Conservation (phyloP, 2,888 invertebrate genomes). For the Pterobdella sp. region DNA sequence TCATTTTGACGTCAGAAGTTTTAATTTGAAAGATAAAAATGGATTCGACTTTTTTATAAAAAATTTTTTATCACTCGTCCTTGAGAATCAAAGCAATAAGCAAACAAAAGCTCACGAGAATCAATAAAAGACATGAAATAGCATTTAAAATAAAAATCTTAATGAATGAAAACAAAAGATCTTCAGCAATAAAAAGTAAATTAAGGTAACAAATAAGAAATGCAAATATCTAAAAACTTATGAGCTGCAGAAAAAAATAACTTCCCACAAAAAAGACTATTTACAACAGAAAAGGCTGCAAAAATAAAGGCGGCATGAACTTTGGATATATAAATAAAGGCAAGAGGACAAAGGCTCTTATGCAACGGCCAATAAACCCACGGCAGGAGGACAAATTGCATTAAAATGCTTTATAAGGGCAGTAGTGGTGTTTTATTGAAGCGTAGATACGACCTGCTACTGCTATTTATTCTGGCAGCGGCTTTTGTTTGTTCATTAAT, state of each 20-base stretch:
- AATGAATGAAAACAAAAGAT: too few species aligned
- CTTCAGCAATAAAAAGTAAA: too few species aligned
- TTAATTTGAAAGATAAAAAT: too few species aligned
- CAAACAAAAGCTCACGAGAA: too few species aligned
- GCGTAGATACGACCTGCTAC: neutral
- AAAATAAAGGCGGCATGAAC: neutral
- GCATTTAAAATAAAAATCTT: too few species aligned
- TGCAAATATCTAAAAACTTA: neutral
- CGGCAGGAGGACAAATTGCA: neutral
- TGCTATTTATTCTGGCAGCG: neutral
- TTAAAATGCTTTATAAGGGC: neutral
- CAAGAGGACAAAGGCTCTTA: constrained; percentile 7
- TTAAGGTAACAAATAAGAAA: neutral
- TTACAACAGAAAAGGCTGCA: neutral
- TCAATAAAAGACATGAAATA: too few species aligned
- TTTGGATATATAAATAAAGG: neutral
- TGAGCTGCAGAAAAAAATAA: neutral
- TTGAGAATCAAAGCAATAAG: too few species aligned
- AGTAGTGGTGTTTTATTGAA: neutral
- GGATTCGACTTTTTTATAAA: too few species aligned
- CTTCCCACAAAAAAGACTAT: neutral
- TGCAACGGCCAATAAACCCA: neutral
- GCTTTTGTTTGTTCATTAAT: neutral
- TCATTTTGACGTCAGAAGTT: too few species aligned
- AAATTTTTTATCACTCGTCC: too few species aligned